Percentiles rank a stretch among this genome's conserved stretches.
phyloP scores from a whole-genome alignment of 2,888 invertebrate species.

The Anagyrus pseudococci region DNA sequence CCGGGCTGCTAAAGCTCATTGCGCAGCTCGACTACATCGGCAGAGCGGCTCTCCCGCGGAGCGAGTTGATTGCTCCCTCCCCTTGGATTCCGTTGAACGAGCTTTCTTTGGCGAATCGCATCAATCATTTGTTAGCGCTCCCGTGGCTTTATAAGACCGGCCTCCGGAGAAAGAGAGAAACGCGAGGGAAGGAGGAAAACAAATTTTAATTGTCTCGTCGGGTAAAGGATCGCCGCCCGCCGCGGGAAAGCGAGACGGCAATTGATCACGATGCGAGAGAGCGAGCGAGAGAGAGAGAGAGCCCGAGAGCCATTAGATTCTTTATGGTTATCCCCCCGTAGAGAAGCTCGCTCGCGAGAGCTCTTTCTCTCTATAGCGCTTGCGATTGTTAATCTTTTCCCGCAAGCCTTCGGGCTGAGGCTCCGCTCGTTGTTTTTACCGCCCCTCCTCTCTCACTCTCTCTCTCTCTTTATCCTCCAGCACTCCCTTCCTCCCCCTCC shows the following conservation, averaged over 20 bases:
- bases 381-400: constrained; percentile 17
- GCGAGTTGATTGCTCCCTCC: constrained; percentile 11
- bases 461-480: no score
- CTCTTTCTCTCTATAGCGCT: no score
- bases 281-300: no score
- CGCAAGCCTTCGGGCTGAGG: background rate
- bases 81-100: background rate
- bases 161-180: background rate
- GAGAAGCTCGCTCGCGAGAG: no score
- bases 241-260: background rate
- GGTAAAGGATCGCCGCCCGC: constrained; percentile 24
- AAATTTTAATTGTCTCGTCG: constrained; percentile 32
- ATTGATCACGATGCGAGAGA: constrained; percentile 27
- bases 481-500: no score
- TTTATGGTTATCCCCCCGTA: constrained; percentile 19
- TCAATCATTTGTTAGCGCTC: constrained; percentile 21
- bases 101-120: constrained; percentile 15
- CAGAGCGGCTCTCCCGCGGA: constrained; percentile 2
- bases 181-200: constrained; percentile 13
- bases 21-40: no score
- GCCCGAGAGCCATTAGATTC: constrained; percentile 9
- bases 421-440: no score
- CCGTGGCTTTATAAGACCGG: background rate
- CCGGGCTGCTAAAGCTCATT: no score
- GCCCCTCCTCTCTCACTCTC: no score